Percentiles rank a stretch among this genome's conserved stretches.
phyloP scores from a whole-genome alignment of 2,113 vertebrate species.

The Syngnathoides biaculeatus region DNA sequence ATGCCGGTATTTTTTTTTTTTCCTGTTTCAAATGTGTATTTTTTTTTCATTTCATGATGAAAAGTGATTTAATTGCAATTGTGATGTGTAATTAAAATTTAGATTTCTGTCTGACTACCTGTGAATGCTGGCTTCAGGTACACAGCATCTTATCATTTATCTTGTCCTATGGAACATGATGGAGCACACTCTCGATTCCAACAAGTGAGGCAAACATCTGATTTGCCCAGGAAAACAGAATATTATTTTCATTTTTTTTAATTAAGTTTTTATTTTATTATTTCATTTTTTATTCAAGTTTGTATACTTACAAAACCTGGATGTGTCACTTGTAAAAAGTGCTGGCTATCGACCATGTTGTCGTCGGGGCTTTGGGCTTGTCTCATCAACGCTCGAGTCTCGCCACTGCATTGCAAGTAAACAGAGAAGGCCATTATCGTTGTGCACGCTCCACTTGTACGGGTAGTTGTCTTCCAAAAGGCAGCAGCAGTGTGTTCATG shows the following conservation, averaged over 20 bases:
- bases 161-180: neutral
- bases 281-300: neutral
- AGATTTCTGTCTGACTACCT: neutral
- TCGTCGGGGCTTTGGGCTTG: neutral
- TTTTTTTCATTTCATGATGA: neutral
- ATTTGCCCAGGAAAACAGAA: neutral
- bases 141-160: neutral
- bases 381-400: neutral
- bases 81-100: too few relatives aligned
- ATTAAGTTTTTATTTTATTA: neutral
- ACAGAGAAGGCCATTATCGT: neutral
- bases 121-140: neutral
- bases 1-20: neutral
- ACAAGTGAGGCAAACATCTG: neutral
- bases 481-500: constrained; percentile 23
- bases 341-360: neutral
- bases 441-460: constrained; percentile 6
- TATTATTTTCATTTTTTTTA: neutral
- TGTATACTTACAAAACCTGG: neutral
- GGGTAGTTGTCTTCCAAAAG: constrained; percentile 27
- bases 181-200: neutral
- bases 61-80: neutral
- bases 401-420: neutral
- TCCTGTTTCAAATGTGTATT: neutral
- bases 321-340: neutral